Evolutionary conservation across 2,888 invertebrate species (phyloP), one percentile per base, ranked within the genome.

Genomic region (Cactoblastis cactorum): DNA sequence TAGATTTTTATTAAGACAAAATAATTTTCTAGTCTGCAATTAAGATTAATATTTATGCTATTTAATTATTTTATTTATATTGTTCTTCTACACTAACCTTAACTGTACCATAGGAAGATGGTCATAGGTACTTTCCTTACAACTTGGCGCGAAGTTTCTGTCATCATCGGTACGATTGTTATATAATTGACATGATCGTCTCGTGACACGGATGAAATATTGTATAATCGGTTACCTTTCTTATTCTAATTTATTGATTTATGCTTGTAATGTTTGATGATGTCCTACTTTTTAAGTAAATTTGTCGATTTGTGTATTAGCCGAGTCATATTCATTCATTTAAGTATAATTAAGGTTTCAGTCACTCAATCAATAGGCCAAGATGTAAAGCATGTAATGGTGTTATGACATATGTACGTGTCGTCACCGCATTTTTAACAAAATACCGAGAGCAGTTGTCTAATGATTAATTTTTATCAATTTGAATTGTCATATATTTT

Each of bases 131-230:
- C 28, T 9, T 8, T 6, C 14, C 8, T 14, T 33, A 12, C 34
- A 3, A 71, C 67, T 61, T 65, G 59, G 71, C 69, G 79, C 71
- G 74, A 77, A 69, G 58, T 38, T 65, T 60, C 61, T 46, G 15
- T 17, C 47, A 22, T 46, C 19, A 71, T 74, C 72, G 65, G 59
- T 54, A 53, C 56, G 63, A 65, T 66, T 39, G 63, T 76, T 81
- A 83, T 77, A 74, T 77, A 83, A 83, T 73, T 57, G 35, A 35
- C 24, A 47, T 59, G 62, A 69, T 74, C 67, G 61, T 65, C 66
- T 65, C 64, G 69, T 75, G 72, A 74, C 67, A 77, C 67, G 71
- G 70, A 66, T 71, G 69, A 66, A 60, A 65, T 61, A 63, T 59
- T 63, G 32, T 45, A 38, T 51, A 53, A 57, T 54, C 18, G 32